Evolutionary conservation across 2,113 vertebrate species (phyloP), one percentile per base, ranked within the genome.

Genomic region (Sorex fumeus): DNA sequence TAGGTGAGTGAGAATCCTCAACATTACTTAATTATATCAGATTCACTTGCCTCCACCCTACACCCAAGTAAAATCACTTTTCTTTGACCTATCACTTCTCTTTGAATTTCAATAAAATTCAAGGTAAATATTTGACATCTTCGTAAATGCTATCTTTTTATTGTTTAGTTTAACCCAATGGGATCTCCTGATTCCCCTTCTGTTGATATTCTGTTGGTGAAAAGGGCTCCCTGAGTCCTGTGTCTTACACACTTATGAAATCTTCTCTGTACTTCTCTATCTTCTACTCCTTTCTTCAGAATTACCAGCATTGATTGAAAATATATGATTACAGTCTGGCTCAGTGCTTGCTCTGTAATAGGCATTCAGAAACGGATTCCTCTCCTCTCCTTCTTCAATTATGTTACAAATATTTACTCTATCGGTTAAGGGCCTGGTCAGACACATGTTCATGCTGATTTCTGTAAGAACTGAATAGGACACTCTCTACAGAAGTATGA

Each of bases 81-180:
- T 78, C 32, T 79, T 87, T 81, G 15, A 25, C 43, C 11, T 21
- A 53, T 34, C 47, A 81, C 81, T 91, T 78, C 32, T 74, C 19
- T 82, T 79, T 83, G 45, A 23, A 64, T 67, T 74, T 83, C 50
- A 77, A 40, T 81, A 32, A 83, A 80, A 94, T 53, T 18, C 53
- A 78, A n/a, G 66, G 74, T 11, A n/a, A 57, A 5, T 32, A 66
- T 64, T 81, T 92, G 53, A 69, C 8, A 45, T 66, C 3, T 80
- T 87, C 18, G 79, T 71, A 76, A 79, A 60, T n/a, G 3, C 4
- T 47, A 18, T 28, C 53, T 84, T 72, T 47, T 57, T 32, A 8
- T 53, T 85, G 25, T 67, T 36, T 36, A 62, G 70, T 34, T 32
- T 81, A 43, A 30, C 10, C 13, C 3, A 69, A 6, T 27, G 32